These are phyloP conservation scores for Myrmophylax atrothorax DNA, from an alignment of 2,113 vertebrate species.

Conservation along the genomic window DNA sequence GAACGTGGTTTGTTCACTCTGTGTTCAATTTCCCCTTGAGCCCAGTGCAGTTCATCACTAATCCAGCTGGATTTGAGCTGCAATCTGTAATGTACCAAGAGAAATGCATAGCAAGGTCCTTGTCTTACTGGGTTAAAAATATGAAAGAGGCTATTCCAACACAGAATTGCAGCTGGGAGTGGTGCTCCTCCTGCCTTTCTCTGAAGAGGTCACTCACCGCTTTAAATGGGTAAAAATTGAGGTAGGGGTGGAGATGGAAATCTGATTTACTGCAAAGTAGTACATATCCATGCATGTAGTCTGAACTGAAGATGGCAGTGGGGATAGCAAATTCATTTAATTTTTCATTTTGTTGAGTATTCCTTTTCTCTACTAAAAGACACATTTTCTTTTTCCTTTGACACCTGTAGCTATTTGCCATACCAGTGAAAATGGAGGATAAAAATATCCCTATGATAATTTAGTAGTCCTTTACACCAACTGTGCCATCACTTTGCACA, in stretches of 20 bases:
- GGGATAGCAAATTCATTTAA: not conserved
- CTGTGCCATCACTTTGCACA: constrained; percentile 12
- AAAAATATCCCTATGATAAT: constrained; percentile 44
- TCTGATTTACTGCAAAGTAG: rapidly evolving
- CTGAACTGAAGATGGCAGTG: not conserved
- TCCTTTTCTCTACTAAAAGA: not conserved
- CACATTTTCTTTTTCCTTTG: not conserved
- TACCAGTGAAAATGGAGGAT: not conserved
- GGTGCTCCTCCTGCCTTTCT: not conserved
- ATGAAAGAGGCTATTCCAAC: not conserved
- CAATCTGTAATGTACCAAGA: not conserved
- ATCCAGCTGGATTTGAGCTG: constrained; percentile 12
- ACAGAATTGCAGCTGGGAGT: not conserved
- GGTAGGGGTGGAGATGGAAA: not conserved
- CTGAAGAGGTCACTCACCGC: rapidly evolving
- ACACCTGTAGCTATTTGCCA: not conserved
- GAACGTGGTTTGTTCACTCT: not conserved
- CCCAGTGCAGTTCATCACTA: not conserved
- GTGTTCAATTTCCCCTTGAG: not conserved
- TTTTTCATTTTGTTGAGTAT: not conserved
- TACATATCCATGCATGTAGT: not conserved
- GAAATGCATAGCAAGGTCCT: not conserved
- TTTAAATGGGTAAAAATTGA: not conserved
- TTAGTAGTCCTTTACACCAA: not conserved
- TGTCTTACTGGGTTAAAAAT: not conserved